phyloP scores from a whole-genome alignment of 2,888 invertebrate species.

The Salpingus planirostris region DNA sequence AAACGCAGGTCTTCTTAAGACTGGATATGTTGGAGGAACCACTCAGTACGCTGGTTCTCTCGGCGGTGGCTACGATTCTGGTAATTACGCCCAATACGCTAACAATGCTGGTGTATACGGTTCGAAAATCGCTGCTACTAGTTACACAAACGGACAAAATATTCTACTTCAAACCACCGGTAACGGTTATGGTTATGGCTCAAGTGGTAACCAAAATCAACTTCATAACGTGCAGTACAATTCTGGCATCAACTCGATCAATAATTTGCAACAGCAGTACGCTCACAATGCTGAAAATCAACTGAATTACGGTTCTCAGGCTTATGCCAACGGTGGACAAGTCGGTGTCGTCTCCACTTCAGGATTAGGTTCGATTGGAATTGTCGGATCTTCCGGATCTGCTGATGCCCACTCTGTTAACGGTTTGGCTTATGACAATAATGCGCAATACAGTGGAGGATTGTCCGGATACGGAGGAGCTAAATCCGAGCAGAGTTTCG shows the following conservation, averaged over 20 bases:
- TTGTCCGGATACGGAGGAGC: background rate
- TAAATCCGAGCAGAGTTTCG: slow-evolving; percentile 9
- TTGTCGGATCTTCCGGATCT: too few relatives aligned
- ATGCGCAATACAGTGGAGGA: background rate
- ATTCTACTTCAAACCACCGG: background rate
- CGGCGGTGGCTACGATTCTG: slow-evolving; percentile 4
- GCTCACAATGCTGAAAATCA: background rate
- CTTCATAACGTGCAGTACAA: too few relatives aligned
- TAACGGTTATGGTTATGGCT: background rate
- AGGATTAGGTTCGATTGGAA: too few relatives aligned
- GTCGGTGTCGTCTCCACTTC: too few relatives aligned
- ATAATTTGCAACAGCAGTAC: background rate
- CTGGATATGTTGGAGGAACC: slow-evolving; percentile 11
- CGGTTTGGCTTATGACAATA: background rate
- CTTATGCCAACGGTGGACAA: background rate
- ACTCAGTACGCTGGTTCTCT: too few relatives aligned
- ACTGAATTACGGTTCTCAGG: slow-evolving; percentile 1
- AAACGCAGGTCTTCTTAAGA: slow-evolving; percentile 25
- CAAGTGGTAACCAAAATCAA: background rate
- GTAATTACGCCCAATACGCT: slow-evolving; percentile 1
- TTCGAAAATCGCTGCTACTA: background rate
- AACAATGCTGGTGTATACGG: background rate
- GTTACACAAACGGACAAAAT: too few relatives aligned
- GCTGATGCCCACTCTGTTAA: background rate
- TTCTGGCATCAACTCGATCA: background rate